A percentile compares a stretch with the other conserved stretches of the same genome.
These are phyloP conservation scores for Apolygus lucorum DNA, from an alignment of 1,140 invertebrate genomes.

Conservation along the genomic window DNA sequence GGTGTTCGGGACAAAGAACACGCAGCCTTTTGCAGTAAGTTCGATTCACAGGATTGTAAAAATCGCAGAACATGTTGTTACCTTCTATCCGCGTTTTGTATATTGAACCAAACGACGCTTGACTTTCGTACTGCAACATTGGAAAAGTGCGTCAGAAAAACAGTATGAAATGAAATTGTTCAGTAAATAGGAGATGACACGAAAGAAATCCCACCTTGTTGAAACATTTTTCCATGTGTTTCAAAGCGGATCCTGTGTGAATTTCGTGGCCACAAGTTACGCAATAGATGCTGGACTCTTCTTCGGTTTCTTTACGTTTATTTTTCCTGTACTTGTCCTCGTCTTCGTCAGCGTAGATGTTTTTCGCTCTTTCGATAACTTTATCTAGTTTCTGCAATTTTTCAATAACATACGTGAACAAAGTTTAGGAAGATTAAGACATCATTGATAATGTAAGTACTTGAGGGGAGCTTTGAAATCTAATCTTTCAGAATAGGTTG, in stretches of 20 bases:
- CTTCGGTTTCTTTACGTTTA: constrained; percentile 59
- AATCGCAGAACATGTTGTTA: constrained; percentile 96
- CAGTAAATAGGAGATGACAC: too few species aligned
- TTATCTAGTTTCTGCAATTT: constrained; percentile 59
- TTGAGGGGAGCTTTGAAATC: too few species aligned
- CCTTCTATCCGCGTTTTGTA: constrained; percentile 91
- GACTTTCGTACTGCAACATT: constrained; percentile 72
- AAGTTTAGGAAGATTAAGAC: too few species aligned
- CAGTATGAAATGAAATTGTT: too few species aligned
- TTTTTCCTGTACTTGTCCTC: constrained; percentile 41
- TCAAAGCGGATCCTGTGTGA: constrained; percentile 74
- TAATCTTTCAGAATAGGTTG: too few species aligned
- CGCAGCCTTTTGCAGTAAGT: constrained; percentile 94
- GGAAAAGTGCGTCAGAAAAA: too few species aligned
- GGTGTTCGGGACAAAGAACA: constrained; percentile 95
- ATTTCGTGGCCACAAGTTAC: constrained; percentile 95
- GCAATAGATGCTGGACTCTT: constrained; percentile 85
- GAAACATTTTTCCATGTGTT: constrained; percentile 93
- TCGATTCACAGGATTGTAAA: constrained; percentile 77
- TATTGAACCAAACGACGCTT: constrained; percentile 90
- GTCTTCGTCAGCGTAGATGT: constrained; percentile 54
- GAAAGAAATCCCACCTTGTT: constrained; percentile 67
- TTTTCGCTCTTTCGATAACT: constrained; percentile 67
- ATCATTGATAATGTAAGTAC: too few species aligned
- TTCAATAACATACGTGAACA: not conserved